Evolutionary conservation across 2,888 invertebrate species (phyloP).

Genomic region (Cyaniris semiargus): DNA sequence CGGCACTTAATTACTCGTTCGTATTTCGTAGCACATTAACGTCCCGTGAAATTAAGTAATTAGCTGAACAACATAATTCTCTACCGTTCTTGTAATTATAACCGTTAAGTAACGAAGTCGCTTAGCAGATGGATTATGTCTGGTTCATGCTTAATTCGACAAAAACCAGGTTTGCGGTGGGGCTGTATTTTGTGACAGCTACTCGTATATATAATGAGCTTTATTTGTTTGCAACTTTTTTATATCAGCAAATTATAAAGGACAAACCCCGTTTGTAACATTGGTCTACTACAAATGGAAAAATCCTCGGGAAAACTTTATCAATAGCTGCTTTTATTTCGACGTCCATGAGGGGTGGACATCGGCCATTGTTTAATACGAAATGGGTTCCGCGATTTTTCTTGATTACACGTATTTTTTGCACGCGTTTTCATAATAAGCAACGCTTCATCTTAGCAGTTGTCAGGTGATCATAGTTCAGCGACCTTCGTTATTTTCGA

Average conservation of each 20-base stretch:
- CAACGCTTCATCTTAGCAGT: too few relatives aligned
- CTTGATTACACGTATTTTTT: too few relatives aligned
- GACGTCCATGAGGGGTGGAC: too few relatives aligned
- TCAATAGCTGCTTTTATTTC: neutral
- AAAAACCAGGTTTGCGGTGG: neutral
- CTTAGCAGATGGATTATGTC: neutral
- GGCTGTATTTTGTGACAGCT: neutral
- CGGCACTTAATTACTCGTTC: neutral
- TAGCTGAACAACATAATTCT: slow-evolving; percentile 6
- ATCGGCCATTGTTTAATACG: too few relatives aligned
- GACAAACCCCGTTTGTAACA: neutral
- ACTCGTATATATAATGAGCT: neutral
- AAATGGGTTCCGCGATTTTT: too few relatives aligned
- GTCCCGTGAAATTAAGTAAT: slow-evolving; percentile 7
- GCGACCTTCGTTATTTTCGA: too few relatives aligned
- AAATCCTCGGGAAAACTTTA: neutral
- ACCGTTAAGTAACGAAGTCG: neutral
- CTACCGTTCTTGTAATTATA: slow-evolving; percentile 7
- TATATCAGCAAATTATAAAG: too few relatives aligned
- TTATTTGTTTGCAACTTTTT: neutral
- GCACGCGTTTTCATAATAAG: too few relatives aligned
- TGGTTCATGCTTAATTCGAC: neutral
- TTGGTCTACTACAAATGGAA: neutral
- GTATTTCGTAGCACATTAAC: slow-evolving; percentile 1
- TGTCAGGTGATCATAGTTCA: too few relatives aligned